A percentile compares a stretch with the other conserved stretches of the same genome.
Evolutionary conservation across 2,888 invertebrate species (phyloP).

Genomic region (Hirtodrosophila trivittata): DNA sequence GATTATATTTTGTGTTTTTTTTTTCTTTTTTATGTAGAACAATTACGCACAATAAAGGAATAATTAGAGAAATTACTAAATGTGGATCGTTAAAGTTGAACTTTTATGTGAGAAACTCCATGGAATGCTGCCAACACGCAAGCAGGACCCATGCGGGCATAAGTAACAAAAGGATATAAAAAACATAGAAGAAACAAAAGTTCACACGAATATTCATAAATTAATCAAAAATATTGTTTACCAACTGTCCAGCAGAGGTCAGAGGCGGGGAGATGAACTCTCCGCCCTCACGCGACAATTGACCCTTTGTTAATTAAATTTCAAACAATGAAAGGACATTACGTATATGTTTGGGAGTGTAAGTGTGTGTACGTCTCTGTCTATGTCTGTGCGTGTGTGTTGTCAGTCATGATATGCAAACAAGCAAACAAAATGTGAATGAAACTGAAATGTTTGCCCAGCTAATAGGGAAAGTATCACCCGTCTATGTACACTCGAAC

Average conservation of each 20-base stretch:
- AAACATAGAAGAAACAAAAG: constrained; percentile 25
- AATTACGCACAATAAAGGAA: constrained; percentile 59
- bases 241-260: constrained; percentile 33
- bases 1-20: constrained; percentile 37
- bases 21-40: constrained; percentile 39
- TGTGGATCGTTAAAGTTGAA: constrained; percentile 62
- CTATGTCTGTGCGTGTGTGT: constrained; percentile 30
- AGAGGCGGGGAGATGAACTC: constrained; percentile 3
- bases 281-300: constrained; percentile 71
- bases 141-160: constrained; percentile 53
- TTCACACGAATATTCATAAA: constrained; percentile 80
- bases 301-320: constrained; percentile 80
- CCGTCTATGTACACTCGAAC: constrained; percentile 8
- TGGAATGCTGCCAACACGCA: constrained; percentile 50
- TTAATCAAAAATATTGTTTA: constrained; percentile 79
- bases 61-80: constrained; percentile 66
- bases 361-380: constrained; percentile 28
- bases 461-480: constrained; percentile 63
- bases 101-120: constrained; percentile 48
- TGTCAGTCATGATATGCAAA: constrained; percentile 59
- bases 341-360: constrained; percentile 35
- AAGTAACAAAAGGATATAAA: constrained; percentile 44
- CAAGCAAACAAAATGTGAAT: constrained; percentile 46
- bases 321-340: constrained; percentile 63
- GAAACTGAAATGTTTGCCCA: constrained; percentile 65